phyloP scores from a whole-genome alignment of 2,113 vertebrate species.

The Pyrgilauda ruficollis region DNA sequence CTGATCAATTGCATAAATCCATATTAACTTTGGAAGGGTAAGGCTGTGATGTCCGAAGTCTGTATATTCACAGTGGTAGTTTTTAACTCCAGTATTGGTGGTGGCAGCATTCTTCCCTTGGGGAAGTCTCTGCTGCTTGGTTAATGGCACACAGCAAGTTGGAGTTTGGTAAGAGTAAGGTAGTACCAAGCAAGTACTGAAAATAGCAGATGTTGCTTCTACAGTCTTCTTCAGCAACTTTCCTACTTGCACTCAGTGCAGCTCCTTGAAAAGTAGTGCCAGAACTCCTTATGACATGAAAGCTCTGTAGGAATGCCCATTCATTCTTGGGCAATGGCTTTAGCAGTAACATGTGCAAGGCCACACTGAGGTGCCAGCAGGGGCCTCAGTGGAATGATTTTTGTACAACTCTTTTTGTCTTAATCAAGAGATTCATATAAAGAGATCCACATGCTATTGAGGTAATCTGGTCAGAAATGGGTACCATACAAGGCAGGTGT shows the following conservation, averaged over 20 bases:
- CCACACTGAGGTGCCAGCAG: background rate
- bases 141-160: background rate
- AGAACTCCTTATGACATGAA: background rate
- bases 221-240: background rate
- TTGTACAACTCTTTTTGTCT: background rate
- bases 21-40: background rate
- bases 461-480: background rate
- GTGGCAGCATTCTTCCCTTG: background rate
- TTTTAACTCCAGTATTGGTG: background rate
- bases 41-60: background rate
- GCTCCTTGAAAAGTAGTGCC: background rate
- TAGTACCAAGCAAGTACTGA: background rate
- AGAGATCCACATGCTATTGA: background rate
- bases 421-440: background rate
- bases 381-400: background rate
- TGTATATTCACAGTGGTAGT: background rate
- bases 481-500: background rate
- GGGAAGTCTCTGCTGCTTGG: background rate
- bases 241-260: background rate
- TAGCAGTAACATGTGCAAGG: background rate
- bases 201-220: background rate
- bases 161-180: background rate
- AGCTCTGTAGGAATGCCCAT: background rate
- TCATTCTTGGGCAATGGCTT: background rate
- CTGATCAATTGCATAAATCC: background rate